Base-by-base conservation (phyloP, 1,140 invertebrate genomes). In the Drosophila takahashii region DNA sequence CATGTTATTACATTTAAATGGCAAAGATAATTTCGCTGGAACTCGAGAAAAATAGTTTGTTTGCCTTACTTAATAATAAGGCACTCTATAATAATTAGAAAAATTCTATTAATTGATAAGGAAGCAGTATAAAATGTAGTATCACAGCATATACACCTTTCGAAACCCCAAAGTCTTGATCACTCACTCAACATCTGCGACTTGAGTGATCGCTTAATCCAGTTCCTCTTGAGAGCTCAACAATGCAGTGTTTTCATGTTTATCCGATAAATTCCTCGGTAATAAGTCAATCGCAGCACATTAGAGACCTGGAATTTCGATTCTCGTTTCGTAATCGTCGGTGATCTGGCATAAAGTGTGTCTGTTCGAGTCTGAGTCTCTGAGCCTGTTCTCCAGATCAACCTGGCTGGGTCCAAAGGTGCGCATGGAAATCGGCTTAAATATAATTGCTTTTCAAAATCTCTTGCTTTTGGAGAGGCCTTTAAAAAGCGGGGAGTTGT, bases 401-500 rank as follows among this genome's bases (percentile, higher is more conserved):
- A 58, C 59, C 65, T 42, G 50, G 59, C 59, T 45, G 16, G 59
- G 59, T 65, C 60, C 22, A 67, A 67, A 67, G 64, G 64, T 65
- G 71, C 61, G 64, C 77, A 67, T 73, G 77, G 79, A 84, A 85
- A 87, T 84, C 83, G 76, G 83, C 84, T 87, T 87, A 89, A 69
- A 77, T 79, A 84, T 74, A 86, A 87, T 79, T 87, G 74, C 60
- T 67, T 74, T 83, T 64, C 56, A 81, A 81, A 62, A 66, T 47
- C 60, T 52, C 56, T 76, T 22, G 22, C 22, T 22, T 62, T 53
- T 54, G n/a, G 27, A 32, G 47, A 6, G 47, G n/a, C n/a, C 27
- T 32, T 53, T 13, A 9, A 39, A 9, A 37, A 34, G 41, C 37
- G 41, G 22, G 45, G n/a, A 16, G 22, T 81, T 71, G 26, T n/a